Evolutionary conservation across 2,888 invertebrate genomes (phyloP).

Genomic region (Synergus japonicus): DNA sequence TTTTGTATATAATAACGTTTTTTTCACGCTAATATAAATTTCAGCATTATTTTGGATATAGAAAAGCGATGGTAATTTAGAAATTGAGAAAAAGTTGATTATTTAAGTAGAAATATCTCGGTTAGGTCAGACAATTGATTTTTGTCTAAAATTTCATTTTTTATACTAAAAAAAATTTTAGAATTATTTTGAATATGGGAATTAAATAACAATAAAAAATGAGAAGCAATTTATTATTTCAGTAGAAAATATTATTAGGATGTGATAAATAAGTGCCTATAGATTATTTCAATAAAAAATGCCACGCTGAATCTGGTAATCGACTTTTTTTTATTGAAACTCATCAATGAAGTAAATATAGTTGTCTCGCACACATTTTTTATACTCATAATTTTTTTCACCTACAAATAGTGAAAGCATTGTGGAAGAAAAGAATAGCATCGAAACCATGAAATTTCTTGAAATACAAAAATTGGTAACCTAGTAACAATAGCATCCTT

Average conservation of each 20-base stretch:
- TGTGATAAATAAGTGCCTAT: too few species aligned
- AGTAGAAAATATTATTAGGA: background rate
- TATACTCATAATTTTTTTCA: background rate
- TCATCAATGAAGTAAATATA: too few species aligned
- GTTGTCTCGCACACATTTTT: too few species aligned
- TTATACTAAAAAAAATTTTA: too few species aligned
- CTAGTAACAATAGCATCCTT: conserved; percentile 14
- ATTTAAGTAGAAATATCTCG: background rate
- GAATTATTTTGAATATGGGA: too few species aligned
- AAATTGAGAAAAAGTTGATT: background rate
- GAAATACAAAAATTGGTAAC: conserved; percentile 7
- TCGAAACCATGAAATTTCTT: background rate
- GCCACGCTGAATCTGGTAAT: background rate
- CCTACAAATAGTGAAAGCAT: conserved; percentile 16
- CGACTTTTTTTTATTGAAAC: background rate
- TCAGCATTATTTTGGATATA: background rate
- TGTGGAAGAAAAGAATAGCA: background rate
- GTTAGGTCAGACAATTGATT: too few species aligned
- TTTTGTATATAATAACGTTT: background rate
- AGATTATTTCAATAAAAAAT: background rate
- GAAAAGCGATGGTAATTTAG: background rate
- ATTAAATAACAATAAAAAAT: too few species aligned
- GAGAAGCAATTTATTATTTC: background rate
- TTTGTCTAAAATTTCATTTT: too few species aligned
- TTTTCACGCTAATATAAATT: background rate